Evolutionary conservation across 2,888 invertebrate genomes (phyloP).

Genomic region (Drosophila suboccidentalis): DNA sequence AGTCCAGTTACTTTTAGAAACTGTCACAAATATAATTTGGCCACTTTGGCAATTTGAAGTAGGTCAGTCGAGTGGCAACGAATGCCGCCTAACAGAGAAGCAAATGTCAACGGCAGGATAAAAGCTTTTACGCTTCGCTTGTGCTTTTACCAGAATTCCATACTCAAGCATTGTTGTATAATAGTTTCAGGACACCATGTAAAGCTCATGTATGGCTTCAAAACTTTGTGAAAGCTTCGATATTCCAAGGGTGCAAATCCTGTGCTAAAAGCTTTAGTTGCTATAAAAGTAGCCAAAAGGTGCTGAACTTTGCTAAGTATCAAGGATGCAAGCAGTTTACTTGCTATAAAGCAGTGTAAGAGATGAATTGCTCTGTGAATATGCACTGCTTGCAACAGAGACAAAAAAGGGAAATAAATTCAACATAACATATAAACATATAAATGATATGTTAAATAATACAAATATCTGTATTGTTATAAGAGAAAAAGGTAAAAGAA

Average conservation of each 20-base stretch:
- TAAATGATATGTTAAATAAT: background rate
- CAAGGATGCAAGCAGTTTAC: constrained; percentile 22
- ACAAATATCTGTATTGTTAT: background rate
- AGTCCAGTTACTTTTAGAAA: constrained; percentile 18
- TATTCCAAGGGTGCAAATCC: background rate
- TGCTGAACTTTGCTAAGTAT: background rate
- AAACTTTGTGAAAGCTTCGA: constrained; percentile 20
- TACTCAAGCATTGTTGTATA: too few relatives aligned
- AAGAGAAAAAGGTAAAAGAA: background rate
- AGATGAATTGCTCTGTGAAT: background rate
- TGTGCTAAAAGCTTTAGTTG: constrained; percentile 5
- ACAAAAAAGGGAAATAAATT: too few relatives aligned
- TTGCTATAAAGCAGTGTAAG: constrained; percentile 38
- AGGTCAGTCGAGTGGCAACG: constrained; percentile 47
- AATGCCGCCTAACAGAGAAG: background rate
- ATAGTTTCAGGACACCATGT: background rate
- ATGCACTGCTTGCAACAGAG: background rate
- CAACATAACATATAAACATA: background rate
- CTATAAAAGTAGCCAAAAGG: constrained; percentile 5
- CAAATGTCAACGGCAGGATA: background rate
- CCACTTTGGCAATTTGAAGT: constrained; percentile 39
- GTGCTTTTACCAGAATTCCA: background rate
- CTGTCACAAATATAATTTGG: constrained; percentile 34
- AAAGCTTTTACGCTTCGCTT: background rate
- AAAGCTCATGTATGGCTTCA: background rate